A percentile compares a stretch with the other conserved stretches of the same genome.
These are phyloP conservation scores for Drosophila lutescens DNA, from an alignment of 2,888 invertebrate genomes.

Conservation along the genomic window DNA sequence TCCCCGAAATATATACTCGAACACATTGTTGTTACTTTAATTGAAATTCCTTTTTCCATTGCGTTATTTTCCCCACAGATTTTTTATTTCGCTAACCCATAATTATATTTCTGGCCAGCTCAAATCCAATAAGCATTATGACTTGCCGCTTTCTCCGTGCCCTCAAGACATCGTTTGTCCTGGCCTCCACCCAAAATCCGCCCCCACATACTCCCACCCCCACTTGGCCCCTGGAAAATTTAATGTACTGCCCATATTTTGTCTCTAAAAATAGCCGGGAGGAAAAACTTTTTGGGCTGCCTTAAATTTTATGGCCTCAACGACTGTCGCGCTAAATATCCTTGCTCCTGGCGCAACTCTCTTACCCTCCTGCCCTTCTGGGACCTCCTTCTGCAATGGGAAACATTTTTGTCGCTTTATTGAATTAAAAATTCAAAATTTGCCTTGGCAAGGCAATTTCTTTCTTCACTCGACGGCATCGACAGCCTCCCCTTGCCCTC, in stretches of 20 bases:
- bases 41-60: conserved; percentile 62
- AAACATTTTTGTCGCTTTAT: conserved; percentile 68
- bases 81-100: conserved; percentile 50
- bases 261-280: conserved; percentile 57
- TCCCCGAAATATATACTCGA: conserved; percentile 11
- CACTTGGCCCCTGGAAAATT: conserved; percentile 33
- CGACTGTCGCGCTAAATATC: conserved; percentile 73
- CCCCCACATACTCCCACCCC: conserved; percentile 13
- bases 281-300: conserved; percentile 39
- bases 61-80: conserved; percentile 26
- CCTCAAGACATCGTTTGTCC: conserved; percentile 37
- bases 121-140: conserved; percentile 77
- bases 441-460: conserved; percentile 47
- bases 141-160: conserved; percentile 57
- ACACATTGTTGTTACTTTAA: conserved; percentile 60
- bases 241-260: conserved; percentile 70
- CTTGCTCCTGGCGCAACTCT: conserved; percentile 12
- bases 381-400: conserved; percentile 52
- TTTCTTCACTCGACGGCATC: conserved; percentile 16
- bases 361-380: neutral
- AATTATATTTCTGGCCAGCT: conserved; percentile 62
- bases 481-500: conserved; percentile 13
- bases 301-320: conserved; percentile 63
- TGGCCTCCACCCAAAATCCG: conserved; percentile 10
- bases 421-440: conserved; percentile 77